Percentiles rank a stretch among this genome's conserved stretches.
Evolutionary conservation across 2,797 vertebrate species (phyloP).

Genomic region (Taeniopygia guttata): DNA sequence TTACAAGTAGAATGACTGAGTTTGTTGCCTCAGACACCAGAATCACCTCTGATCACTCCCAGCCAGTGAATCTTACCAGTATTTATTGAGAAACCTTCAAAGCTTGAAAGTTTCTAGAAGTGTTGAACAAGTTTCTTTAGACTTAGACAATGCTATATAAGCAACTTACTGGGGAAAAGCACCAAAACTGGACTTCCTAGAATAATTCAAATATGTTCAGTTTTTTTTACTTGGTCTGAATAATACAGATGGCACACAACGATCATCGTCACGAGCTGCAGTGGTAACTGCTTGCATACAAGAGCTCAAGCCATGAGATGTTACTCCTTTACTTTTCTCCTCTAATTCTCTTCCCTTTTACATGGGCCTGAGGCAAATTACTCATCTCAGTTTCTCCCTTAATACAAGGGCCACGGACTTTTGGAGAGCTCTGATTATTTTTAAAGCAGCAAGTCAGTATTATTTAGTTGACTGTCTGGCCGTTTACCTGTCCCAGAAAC

Average conservation of each 20-base stretch:
- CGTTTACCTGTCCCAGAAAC: background rate
- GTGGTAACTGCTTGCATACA: background rate
- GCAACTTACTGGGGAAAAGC: background rate
- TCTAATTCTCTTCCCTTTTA: background rate
- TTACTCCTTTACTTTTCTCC: background rate
- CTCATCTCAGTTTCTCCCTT: background rate
- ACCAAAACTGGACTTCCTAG: background rate
- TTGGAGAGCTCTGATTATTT: background rate
- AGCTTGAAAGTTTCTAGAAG: background rate
- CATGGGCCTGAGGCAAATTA: background rate
- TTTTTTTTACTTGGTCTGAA: background rate
- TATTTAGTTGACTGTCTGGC: background rate
- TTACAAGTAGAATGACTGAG: background rate
- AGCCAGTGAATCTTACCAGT: background rate
- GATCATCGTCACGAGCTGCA: fast-evolving
- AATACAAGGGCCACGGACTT: background rate
- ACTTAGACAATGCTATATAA: background rate
- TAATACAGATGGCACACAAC: background rate
- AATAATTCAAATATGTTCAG: background rate
- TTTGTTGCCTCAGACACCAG: background rate
- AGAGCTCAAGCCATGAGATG: background rate
- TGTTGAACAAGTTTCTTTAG: background rate
- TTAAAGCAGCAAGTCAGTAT: background rate
- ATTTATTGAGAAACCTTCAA: background rate
- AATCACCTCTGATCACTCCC: background rate